Percentiles rank a stretch among this genome's conserved stretches.
Conservation (phyloP, 2,113 vertebrate genomes). For the Amblyopsis rosae region DNA sequence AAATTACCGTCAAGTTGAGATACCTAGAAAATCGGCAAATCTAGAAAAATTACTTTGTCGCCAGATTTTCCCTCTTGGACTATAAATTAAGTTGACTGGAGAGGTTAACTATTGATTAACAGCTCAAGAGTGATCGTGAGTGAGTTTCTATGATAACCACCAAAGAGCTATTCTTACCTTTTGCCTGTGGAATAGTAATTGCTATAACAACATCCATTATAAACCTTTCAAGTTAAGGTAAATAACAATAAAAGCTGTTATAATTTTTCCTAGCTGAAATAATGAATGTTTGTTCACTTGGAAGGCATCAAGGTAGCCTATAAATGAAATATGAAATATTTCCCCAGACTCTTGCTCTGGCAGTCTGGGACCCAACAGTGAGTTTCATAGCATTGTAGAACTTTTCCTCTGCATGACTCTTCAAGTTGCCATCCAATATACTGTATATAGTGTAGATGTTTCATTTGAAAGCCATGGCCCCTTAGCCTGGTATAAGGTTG, state of each 20-base stretch:
- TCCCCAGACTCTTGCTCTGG: conserved; percentile 12
- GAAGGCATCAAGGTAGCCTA: not conserved
- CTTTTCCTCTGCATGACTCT: conserved; percentile 17
- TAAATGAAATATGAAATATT: no score
- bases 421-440: conserved; percentile 38
- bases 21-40: conserved; percentile 12
- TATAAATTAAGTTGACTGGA: conserved; percentile 8
- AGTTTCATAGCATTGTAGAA: conserved; percentile 37
- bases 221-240: not conserved
- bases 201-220: conserved; percentile 2
- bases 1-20: conserved; percentile 51
- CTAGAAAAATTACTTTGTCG: conserved; percentile 4
- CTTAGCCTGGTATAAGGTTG: no score
- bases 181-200: not conserved
- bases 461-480: no score
- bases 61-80: conserved; percentile 36
- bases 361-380: conserved; percentile 37
- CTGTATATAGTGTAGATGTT: no score
- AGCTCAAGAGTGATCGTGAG: conserved; percentile 9
- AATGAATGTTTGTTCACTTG: no score
- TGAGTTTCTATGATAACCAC: conserved; percentile 30
- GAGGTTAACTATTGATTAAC: no score
- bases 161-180: conserved; percentile 4
- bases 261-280: no score
- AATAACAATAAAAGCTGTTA: not conserved